These are phyloP conservation scores for Myrmophylax atrothorax DNA, from an alignment of 2,113 vertebrate species.

Conservation along the genomic window DNA sequence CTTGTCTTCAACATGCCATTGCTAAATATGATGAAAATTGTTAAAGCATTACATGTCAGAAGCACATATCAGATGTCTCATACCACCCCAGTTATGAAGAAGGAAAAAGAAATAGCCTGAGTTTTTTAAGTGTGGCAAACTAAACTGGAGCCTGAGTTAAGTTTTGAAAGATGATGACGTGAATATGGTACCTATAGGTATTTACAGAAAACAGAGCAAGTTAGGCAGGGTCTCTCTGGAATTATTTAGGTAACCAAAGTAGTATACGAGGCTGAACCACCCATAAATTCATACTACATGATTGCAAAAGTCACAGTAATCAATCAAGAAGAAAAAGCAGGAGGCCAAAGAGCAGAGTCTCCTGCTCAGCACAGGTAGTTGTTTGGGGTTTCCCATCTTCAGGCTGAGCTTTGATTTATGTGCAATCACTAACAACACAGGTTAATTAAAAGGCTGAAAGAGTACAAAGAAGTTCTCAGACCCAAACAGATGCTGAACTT, in stretches of 20 bases:
- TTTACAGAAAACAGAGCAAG: neutral
- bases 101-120: neutral
- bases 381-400: neutral
- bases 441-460: neutral
- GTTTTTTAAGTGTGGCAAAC: neutral
- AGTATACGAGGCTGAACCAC: neutral
- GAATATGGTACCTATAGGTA: neutral
- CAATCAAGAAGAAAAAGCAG: neutral
- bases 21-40: neutral
- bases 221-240: neutral
- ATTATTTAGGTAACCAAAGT: neutral
- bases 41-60: neutral
- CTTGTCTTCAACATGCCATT: neutral
- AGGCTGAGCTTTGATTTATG: neutral
- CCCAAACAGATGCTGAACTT: neutral
- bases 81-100: neutral
- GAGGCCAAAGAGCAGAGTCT: neutral
- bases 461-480: neutral
- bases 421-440: neutral
- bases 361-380: neutral
- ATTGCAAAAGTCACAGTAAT: neutral
- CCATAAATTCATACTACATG: neutral
- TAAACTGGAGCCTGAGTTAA: neutral
- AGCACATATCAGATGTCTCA: neutral
- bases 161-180: neutral